Conservation (phyloP, 2,113 vertebrate species). For the Grammomys surdaster region DNA sequence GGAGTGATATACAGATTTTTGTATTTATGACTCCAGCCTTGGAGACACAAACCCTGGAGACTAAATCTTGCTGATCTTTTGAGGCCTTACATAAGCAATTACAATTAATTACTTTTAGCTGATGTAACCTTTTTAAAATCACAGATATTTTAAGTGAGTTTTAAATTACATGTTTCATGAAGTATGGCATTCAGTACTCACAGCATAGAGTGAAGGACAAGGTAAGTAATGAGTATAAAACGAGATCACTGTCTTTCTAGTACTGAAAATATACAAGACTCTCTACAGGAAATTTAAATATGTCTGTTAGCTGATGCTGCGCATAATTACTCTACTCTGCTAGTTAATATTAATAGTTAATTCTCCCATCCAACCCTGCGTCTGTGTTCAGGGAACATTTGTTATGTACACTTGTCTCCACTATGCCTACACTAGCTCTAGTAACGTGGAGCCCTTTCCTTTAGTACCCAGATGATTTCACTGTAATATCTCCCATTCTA, state of each 20-base stretch:
- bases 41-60: background rate
- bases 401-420: background rate
- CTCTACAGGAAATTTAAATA: fast-evolving
- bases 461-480: background rate
- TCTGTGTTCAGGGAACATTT: background rate
- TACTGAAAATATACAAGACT: background rate
- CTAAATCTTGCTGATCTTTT: background rate
- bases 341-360: background rate
- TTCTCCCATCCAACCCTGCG: background rate
- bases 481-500: background rate
- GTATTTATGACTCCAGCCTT: background rate
- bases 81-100: background rate
- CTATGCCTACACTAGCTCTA: no score
- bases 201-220: background rate
- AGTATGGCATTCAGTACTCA: background rate
- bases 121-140: background rate
- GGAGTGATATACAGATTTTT: background rate
- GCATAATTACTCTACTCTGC: background rate
- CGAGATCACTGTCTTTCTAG: no score
- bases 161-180: background rate
- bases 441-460: background rate
- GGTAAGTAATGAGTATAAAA: background rate
- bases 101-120: slow-evolving; percentile 15
- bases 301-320: no score
- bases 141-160: background rate